Evolutionary conservation across 2,797 vertebrate species (phyloP).

Genomic region (Atherinosoma microstoma): DNA sequence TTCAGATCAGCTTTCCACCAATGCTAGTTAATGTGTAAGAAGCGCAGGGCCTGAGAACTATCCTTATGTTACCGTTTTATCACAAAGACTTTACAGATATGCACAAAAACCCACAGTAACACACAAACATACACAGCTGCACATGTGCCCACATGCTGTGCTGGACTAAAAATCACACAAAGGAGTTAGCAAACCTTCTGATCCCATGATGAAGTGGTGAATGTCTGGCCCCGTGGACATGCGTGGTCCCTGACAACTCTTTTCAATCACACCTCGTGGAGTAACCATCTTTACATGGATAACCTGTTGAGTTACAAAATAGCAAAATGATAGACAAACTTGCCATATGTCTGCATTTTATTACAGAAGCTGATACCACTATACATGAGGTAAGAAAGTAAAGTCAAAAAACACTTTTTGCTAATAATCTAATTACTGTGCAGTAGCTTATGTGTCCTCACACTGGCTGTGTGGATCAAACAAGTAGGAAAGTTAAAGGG

Average conservation of each 20-base stretch:
- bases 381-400: slow-evolving; percentile 11
- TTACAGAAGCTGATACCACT: neutral
- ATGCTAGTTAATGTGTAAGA: slow-evolving; percentile 71
- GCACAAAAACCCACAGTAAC: slow-evolving; percentile 16
- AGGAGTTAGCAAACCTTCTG: slow-evolving; percentile 89
- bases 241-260: slow-evolving; percentile 95
- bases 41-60: slow-evolving; percentile 56
- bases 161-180: slow-evolving; percentile 24
- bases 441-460: slow-evolving; percentile 13
- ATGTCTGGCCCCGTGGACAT: slow-evolving; percentile 97
- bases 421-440: slow-evolving; percentile 41
- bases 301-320: slow-evolving; percentile 83
- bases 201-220: slow-evolving; percentile 99
- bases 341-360: neutral
- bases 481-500: slow-evolving; percentile 12
- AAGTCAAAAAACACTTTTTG: slow-evolving; percentile 30
- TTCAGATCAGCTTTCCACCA: slow-evolving; percentile 51
- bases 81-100: slow-evolving; percentile 24
- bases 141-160: slow-evolving; percentile 6
- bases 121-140: slow-evolving; percentile 19
- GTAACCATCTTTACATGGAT: slow-evolving; percentile 98
- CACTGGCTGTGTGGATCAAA: slow-evolving; percentile 32
- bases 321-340: slow-evolving; percentile 4
- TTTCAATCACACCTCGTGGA: slow-evolving; percentile 95
- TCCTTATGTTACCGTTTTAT: slow-evolving; percentile 68